Evolutionary conservation across 2,797 vertebrate species (phyloP).

Genomic region (Eulemur mongoz): DNA sequence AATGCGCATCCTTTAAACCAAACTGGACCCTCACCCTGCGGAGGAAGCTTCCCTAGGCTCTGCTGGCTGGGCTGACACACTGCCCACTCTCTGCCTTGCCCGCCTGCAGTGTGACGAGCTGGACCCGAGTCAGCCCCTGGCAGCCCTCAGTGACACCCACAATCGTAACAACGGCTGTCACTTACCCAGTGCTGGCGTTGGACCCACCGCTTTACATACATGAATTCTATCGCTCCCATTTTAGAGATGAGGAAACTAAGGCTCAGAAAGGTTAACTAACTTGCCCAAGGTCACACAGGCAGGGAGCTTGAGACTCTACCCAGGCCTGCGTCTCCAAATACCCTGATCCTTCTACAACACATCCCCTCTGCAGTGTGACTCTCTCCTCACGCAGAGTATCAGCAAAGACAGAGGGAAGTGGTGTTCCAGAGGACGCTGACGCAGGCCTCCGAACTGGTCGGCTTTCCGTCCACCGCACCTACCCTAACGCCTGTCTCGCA

Average conservation of each 20-base stretch:
- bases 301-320: background rate
- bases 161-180: background rate
- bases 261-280: background rate
- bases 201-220: background rate
- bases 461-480: too few relatives aligned
- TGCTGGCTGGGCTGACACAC: too few relatives aligned
- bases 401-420: background rate
- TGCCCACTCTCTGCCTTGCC: background rate
- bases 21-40: background rate
- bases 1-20: background rate
- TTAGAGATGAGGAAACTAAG: background rate
- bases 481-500: accelerated
- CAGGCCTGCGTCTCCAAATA: background rate
- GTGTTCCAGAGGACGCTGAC: background rate
- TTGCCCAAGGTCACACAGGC: background rate
- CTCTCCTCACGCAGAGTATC: background rate
- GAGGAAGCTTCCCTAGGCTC: background rate
- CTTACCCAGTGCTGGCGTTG: background rate
- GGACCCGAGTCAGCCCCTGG: background rate
- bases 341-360: accelerated
- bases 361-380: accelerated
- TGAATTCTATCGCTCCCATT: background rate
- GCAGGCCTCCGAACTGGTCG: background rate
- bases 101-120: background rate
- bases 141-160: background rate